These are phyloP conservation scores for Phrynosoma platyrhinos DNA, from an alignment of 2,113 vertebrate species.

Conservation along the genomic window DNA sequence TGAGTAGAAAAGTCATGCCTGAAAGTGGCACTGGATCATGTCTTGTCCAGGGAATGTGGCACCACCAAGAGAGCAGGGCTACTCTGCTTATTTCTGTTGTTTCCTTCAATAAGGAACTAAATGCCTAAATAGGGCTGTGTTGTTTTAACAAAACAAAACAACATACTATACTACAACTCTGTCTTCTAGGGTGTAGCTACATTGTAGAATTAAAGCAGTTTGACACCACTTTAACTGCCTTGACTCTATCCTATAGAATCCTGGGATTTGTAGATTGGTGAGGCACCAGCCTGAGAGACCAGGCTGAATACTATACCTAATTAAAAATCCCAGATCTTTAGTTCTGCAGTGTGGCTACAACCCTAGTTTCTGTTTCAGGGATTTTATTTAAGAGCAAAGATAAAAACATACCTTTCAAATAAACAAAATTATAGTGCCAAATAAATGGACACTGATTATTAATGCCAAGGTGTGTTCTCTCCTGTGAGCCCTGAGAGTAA, in stretches of 20 bases:
- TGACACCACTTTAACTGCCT: no score
- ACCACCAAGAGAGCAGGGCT: no score
- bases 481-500: neutral
- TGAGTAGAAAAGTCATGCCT: neutral
- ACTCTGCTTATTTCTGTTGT: no score
- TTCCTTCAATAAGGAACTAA: neutral
- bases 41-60: neutral
- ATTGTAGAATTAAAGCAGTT: no score
- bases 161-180: neutral
- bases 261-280: no score
- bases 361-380: neutral
- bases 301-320: neutral
- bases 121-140: neutral
- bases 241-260: no score
- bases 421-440: neutral
- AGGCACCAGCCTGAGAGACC: no score
- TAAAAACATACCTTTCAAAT: neutral
- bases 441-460: neutral
- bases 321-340: no score
- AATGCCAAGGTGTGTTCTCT: neutral
- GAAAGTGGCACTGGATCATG: neutral
- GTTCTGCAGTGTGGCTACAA: no score
- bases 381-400: neutral
- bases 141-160: neutral
- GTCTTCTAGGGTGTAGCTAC: no score